Evolutionary conservation across 1,140 invertebrate species (phyloP).

Genomic region (Lasioglossum albipes): DNA sequence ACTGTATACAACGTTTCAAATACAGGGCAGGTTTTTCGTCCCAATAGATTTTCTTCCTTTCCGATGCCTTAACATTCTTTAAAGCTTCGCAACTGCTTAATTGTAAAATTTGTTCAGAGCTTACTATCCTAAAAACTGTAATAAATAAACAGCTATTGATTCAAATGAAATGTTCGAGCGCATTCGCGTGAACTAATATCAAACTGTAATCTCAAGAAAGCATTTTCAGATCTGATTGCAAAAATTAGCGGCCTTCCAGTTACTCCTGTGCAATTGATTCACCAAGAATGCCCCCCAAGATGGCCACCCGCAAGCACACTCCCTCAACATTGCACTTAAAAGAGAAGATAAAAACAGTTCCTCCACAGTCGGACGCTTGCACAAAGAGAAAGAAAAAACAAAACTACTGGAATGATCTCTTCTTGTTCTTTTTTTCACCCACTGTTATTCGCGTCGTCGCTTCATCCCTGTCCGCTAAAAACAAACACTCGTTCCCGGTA

Average conservation of each 20-base stretch:
- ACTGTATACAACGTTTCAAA: too few species aligned
- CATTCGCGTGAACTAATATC: too few species aligned
- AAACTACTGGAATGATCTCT: slow-evolving; percentile 37
- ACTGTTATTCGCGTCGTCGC: slow-evolving; percentile 17
- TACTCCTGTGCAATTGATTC: slow-evolving; percentile 24
- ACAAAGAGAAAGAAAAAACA: slow-evolving; percentile 4
- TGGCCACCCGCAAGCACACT: background rate
- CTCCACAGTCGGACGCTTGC: slow-evolving; percentile 8
- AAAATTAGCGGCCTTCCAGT: background rate
- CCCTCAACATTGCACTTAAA: slow-evolving; percentile 20
- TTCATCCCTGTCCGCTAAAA: background rate
- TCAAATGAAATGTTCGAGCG: too few species aligned
- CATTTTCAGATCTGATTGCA: too few species aligned
- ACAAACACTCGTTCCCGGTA: background rate
- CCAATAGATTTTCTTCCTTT: too few species aligned
- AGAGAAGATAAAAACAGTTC: slow-evolving; percentile 9
- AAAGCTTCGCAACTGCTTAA: too few species aligned
- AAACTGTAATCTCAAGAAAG: too few species aligned
- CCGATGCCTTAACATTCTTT: too few species aligned
- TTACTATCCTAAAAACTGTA: too few species aligned
- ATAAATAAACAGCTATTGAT: too few species aligned
- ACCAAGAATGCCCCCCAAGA: background rate
- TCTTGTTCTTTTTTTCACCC: background rate
- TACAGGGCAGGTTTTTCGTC: too few species aligned
- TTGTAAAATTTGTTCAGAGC: too few species aligned